Conservation (phyloP, 2,797 vertebrate genomes). For the Cottoperca gobio region DNA sequence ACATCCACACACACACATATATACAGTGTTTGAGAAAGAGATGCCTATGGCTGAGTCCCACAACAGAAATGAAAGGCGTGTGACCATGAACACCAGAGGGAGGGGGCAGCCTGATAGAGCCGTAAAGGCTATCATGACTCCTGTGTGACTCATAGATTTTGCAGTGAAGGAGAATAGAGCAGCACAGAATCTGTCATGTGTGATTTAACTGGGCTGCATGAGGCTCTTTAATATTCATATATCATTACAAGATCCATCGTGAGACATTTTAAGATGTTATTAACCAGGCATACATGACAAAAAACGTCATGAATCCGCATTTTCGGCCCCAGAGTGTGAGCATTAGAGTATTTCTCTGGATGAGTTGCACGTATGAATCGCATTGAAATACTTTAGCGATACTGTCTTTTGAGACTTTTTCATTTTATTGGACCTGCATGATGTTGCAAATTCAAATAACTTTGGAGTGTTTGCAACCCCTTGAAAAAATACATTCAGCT, state of each 20-base stretch:
- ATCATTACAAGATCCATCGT: not conserved
- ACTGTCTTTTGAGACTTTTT: not conserved
- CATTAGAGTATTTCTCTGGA: not conserved
- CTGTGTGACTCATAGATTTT: conserved; percentile 44
- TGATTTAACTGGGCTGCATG: not conserved
- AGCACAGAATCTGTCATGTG: not conserved
- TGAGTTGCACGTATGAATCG: not conserved
- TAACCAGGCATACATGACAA: not conserved
- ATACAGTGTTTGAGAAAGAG: not conserved
- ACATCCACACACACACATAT: not conserved
- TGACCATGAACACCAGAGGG: conserved; percentile 23
- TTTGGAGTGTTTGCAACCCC: not conserved
- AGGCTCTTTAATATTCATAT: conserved; percentile 18
- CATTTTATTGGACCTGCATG: not conserved
- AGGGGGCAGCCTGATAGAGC: conserved; percentile 21
- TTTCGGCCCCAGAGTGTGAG: not conserved
- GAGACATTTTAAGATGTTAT: not conserved
- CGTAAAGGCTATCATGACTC: conserved; percentile 20
- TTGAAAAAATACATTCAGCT: not conserved
- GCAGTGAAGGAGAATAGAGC: not conserved
- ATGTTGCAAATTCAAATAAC: not conserved
- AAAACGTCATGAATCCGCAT: not conserved
- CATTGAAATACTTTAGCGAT: not conserved
- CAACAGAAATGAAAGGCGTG: conserved; percentile 44
- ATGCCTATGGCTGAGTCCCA: conserved; percentile 31